Percentiles rank a stretch among this genome's conserved stretches.
These are phyloP conservation scores for Phalacrocorax pelagicus DNA, from an alignment of 2,113 vertebrate species.

Conservation along the genomic window DNA sequence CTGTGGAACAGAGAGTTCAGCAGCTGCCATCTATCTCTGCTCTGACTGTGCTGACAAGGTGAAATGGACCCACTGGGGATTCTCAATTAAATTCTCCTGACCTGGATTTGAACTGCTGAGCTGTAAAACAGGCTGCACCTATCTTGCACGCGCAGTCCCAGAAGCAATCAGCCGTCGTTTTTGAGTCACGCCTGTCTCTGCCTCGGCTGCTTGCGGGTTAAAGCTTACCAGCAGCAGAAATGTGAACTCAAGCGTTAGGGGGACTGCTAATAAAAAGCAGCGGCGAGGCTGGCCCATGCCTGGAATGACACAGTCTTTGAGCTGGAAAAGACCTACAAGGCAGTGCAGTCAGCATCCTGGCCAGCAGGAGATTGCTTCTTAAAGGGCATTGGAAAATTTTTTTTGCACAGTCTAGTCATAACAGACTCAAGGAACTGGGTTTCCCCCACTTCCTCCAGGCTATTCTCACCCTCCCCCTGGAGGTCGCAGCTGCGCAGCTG, in stretches of 20 bases:
- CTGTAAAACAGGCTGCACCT: background rate
- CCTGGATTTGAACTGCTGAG: background rate
- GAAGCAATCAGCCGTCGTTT: fast-evolving
- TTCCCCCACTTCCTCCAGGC: background rate
- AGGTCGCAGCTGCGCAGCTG: background rate
- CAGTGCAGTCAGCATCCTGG: background rate
- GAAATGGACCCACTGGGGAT: background rate
- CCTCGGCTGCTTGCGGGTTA: background rate
- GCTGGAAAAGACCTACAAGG: background rate
- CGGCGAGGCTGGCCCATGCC: background rate
- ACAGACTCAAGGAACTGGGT: background rate
- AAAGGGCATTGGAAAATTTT: background rate
- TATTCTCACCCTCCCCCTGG: fast-evolving
- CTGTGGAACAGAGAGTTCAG: background rate
- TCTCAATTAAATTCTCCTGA: background rate
- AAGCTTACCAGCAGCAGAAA: background rate
- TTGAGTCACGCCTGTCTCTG: background rate
- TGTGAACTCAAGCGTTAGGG: background rate
- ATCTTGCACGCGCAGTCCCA: fast-evolving
- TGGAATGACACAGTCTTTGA: background rate
- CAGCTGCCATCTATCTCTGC: background rate
- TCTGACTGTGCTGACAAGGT: background rate
- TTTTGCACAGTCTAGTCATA: fast-evolving
- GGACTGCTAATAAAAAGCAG: background rate
- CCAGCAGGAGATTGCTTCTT: background rate